phyloP scores from a whole-genome alignment of 2,113 vertebrate species.

The Tamias sibiricus region DNA sequence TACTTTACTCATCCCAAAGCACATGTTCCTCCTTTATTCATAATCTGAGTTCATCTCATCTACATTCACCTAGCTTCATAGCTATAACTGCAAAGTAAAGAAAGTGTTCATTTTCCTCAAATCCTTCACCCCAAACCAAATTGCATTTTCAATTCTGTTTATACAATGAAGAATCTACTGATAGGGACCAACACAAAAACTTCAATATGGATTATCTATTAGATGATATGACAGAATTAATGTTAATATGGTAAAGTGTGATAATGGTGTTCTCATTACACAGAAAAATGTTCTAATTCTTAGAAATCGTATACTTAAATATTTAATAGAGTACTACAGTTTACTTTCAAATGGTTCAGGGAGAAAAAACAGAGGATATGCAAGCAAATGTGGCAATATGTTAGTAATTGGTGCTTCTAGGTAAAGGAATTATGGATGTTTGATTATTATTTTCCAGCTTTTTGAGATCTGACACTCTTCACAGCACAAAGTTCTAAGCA shows the following conservation, averaged over 20 bases:
- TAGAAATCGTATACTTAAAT: background rate
- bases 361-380: background rate
- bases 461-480: slow-evolving; percentile 30
- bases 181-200: background rate
- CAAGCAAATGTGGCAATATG: slow-evolving; percentile 1
- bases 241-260: background rate
- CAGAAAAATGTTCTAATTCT: background rate
- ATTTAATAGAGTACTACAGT: background rate
- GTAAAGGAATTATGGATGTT: background rate
- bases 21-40: background rate
- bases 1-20: background rate
- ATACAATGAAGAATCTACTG: background rate
- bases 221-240: background rate
- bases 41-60: background rate
- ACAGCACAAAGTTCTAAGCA: slow-evolving; percentile 31
- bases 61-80: background rate
- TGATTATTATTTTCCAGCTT: slow-evolving; percentile 6
- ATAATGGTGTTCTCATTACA: background rate
- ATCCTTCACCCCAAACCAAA: background rate
- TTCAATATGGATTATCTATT: background rate
- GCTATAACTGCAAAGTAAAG: background rate
- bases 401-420: background rate
- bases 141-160: background rate
- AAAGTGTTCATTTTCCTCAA: slow-evolving; percentile 5
- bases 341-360: background rate